Conservation (phyloP, 2,113 vertebrate species). For the Amazona guildingii region DNA sequence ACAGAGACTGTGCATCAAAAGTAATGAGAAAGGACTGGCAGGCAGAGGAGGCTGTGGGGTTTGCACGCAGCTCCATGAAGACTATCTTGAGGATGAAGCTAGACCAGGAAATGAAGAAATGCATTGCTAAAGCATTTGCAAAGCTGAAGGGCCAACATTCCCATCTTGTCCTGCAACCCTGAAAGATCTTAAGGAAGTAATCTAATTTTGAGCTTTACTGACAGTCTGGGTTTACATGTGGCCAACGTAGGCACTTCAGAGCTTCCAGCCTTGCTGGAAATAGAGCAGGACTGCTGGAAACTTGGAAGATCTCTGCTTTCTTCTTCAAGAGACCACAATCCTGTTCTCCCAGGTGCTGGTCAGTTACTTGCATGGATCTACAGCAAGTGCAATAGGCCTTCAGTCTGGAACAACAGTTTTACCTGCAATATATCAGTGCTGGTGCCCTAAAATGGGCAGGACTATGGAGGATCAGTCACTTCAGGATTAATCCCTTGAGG, state of each 20-base stretch:
- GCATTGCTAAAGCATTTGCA: neutral
- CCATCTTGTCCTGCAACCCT: neutral
- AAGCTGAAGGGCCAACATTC: neutral
- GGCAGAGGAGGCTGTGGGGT: neutral
- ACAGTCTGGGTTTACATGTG: neutral
- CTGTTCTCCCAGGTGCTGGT: neutral
- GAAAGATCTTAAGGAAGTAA: neutral
- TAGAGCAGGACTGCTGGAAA: neutral
- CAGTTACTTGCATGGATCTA: neutral
- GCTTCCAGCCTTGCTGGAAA: neutral
- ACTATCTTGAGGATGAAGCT: neutral
- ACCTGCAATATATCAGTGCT: rapidly evolving
- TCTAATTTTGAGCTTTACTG: neutral
- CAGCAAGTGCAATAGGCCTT: neutral
- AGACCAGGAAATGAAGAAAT: neutral
- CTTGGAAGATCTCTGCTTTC: neutral
- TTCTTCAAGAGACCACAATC: neutral
- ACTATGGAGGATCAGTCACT: neutral
- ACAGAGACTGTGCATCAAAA: conserved; percentile 54
- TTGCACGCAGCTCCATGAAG: neutral
- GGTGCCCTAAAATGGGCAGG: neutral
- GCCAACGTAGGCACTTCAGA: neutral
- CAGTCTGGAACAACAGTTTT: neutral
- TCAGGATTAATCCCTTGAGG: neutral
- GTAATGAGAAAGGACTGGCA: conserved; percentile 14